Evolutionary conservation across 1,140 invertebrate genomes (phyloP), one percentile per base, ranked within the genome.

Genomic region (Drosophila navojoa): DNA sequence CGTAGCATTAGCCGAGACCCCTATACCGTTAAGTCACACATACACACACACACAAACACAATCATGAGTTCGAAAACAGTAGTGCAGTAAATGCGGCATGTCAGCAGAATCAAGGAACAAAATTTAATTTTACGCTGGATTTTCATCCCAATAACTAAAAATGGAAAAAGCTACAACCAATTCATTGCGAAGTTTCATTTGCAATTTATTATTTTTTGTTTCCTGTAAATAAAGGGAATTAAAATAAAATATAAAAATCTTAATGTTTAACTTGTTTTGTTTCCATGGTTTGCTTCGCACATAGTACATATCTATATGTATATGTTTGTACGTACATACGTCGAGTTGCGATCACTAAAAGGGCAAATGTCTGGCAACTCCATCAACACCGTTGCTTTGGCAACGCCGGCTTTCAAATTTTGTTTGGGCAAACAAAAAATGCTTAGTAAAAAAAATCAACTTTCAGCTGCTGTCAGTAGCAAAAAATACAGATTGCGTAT

Each of bases 161-260:
- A 32, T 71, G 84, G 55, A 68, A 77, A 72, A 70, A 81, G 82
- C 82, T 86, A 89, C 76, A 87, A 86, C 82, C 82, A 86, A 86
- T 87, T 79, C 29, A 79, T 87, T 86, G 82, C 82, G 78, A 87
- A 79, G 71, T 77, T 67, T 63, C 15, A 70, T 79, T 87, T 89
- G 82, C 82, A 87, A 74, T 82, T 87, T 79, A 87, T 82, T 82
- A 82, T 61, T 87, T 87, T 79, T 86, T 86, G 82, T 90, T 90
- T 90, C 86, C 86, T 90, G 87, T 90, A 90, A 90, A 90, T 90
- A 86, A 90, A 90, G 79, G 86, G 86, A 90, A 90, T 86, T 86
- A 87, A 85, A 86, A 87, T 87, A 87, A 87, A 87, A 53, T 77
- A 50, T 69, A 29, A 71, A 52, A 54, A 81, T 54, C 50, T 35